Evolutionary conservation across 2,888 invertebrate species (phyloP), one percentile per base, ranked within the genome.

Genomic region (Odontothrips loti): DNA sequence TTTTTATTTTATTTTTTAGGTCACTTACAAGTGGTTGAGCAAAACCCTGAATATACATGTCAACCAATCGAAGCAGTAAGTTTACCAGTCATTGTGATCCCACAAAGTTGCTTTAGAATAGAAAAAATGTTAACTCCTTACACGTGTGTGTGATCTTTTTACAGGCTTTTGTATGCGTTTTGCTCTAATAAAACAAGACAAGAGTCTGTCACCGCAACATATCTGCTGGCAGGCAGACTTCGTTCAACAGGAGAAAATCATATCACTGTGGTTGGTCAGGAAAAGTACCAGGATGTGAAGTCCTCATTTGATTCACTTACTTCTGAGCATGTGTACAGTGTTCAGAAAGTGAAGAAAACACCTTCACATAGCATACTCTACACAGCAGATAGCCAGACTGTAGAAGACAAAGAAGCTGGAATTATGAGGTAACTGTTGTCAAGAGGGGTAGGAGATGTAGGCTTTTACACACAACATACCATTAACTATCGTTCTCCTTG

Each of bases 21-120:
- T 89, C 3, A 89, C 89, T 0, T 89, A 88, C 83, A 88, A 88
- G 84, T 88, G 87, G 87, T 84, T 89, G 47, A 88, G 88, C 82
- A 87, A 87, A 82, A 86, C 87, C 80, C 83, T 89, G 0, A 87
- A 87, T 82, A 84, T 89, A 63, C 88, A 89, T 82, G 88, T 88
- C 3, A 89, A 89, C 83, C 68, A 86, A 17, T 87, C 89, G 2
- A 89, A 89, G 82, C 86, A 88, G 86, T 86, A 84, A 84, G 85
- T 84, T n/a, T 27, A 34, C 23, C n/a, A 51, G 48, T 79, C 29
- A 23, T 11, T n/a, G 3, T 2, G 29, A 15, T 17, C 2, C 20
- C 43, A 20, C 75, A 43, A 75, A 75, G 75, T 27, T 17, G 0
- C 43, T 80, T n/a, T 2, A 43, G 34, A 6, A 43, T 43, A 6